Evolutionary conservation across 2,888 invertebrate genomes (phyloP).

Genomic region (Drosophila lutescens): DNA sequence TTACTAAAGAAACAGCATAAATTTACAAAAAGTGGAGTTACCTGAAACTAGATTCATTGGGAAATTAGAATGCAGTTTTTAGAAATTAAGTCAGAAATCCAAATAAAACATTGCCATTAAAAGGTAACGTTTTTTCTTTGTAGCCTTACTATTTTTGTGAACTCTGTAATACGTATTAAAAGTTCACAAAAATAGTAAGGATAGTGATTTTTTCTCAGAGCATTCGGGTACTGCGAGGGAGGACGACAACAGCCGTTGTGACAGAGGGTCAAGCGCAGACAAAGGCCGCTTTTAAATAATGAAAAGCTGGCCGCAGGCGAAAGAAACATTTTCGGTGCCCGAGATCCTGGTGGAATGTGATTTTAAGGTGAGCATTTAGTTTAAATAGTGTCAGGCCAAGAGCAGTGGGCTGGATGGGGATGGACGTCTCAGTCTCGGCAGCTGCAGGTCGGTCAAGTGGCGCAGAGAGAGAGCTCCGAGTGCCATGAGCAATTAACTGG

Average conservation of each 20-base stretch:
- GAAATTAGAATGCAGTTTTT: no score
- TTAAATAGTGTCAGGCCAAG: conserved; percentile 38
- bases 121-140: no score
- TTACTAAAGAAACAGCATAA: no score
- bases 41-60: no score
- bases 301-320: conserved; percentile 58
- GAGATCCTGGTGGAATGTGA: conserved; percentile 32
- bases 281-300: conserved; percentile 73
- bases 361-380: conserved; percentile 48
- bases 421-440: conserved; percentile 37
- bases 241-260: conserved; percentile 18
- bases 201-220: conserved; percentile 8
- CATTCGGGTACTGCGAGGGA: background rate
- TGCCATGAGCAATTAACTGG: conserved; percentile 74
- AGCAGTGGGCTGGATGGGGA: conserved; percentile 3
- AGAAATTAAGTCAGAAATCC: no score
- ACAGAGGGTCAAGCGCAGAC: conserved; percentile 66
- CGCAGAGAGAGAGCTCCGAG: conserved; percentile 41
- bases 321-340: conserved; percentile 26
- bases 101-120: no score
- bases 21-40: no score
- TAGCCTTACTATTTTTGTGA: no score
- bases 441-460: conserved; percentile 76
- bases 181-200: no score
- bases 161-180: no score